Evolutionary conservation across 2,797 vertebrate genomes (phyloP).

Genomic region (Tokudaia muenninki): DNA sequence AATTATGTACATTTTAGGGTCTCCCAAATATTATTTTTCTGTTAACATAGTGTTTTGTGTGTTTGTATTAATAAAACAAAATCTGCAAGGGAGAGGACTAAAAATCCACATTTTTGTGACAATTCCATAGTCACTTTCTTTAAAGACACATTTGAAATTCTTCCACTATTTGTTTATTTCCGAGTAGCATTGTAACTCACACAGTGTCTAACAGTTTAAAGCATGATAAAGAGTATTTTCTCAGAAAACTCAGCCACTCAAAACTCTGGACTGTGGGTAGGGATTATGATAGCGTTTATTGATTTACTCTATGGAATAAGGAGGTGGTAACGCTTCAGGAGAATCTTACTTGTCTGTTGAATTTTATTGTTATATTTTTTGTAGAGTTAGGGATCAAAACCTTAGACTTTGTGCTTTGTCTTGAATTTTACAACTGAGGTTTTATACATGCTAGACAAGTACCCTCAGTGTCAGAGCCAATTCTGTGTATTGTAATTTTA

Average conservation of each 20-base stretch:
- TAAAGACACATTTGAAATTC: not conserved
- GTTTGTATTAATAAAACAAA: constrained; percentile 53
- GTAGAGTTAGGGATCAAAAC: not conserved
- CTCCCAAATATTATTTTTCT: constrained; percentile 16
- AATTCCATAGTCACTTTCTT: constrained; percentile 15
- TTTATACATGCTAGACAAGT: not conserved
- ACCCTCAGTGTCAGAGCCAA: not conserved
- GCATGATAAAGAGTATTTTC: constrained; percentile 50
- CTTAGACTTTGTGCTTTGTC: not conserved
- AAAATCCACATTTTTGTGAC: constrained; percentile 23
- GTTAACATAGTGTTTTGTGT: constrained; percentile 15
- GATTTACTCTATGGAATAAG: constrained; percentile 60
- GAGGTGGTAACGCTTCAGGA: constrained; percentile 65
- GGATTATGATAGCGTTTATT: not conserved
- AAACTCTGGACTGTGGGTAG: constrained; percentile 30
- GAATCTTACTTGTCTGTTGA: not conserved
- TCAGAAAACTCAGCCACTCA: not conserved
- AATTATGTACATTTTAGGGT: not conserved
- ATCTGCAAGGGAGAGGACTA: not conserved
- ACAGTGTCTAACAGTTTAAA: constrained; percentile 22
- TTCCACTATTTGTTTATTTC: constrained; percentile 15
- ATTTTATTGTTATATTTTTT: not conserved
- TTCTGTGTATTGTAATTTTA: constrained; percentile 51
- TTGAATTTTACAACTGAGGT: not conserved
- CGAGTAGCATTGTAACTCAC: constrained; percentile 2